phyloP scores from a whole-genome alignment of 1,140 invertebrate genomes.

The Oryzaephilus surinamensis region DNA sequence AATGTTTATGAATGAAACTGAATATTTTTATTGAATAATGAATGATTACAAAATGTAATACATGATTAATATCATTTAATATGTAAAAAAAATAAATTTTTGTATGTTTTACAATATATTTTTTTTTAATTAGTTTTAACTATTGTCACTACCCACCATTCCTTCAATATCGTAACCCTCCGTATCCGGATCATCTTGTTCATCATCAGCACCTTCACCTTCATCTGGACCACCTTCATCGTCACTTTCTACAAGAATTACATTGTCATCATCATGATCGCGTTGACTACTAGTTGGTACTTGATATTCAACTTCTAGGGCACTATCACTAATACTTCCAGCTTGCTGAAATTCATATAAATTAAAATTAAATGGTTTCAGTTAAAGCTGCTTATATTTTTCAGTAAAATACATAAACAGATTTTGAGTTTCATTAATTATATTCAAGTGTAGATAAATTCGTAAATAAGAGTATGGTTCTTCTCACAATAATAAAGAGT shows the following conservation, averaged over 20 bases:
- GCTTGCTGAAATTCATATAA: constrained; percentile 19
- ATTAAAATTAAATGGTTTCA: no score
- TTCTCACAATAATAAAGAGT: no score
- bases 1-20: no score
- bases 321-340: constrained; percentile 37
- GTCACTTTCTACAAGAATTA: constrained; percentile 61
- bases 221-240: constrained; percentile 42
- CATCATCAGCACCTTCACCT: constrained; percentile 36
- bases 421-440: no score
- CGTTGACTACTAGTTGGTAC: constrained; percentile 73
- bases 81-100: constrained; percentile 7
- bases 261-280: constrained; percentile 60
- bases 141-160: constrained; percentile 17
- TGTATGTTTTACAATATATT: neutral
- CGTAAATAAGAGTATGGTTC: no score
- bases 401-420: no score
- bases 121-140: neutral
- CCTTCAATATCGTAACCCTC: constrained; percentile 36
- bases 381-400: no score
- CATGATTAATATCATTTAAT: constrained; percentile 2
- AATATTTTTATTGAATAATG: no score
- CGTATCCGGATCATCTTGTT: constrained; percentile 32
- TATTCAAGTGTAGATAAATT: no score
- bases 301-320: constrained; percentile 58
- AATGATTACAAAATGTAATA: no score